Base-by-base conservation (phyloP, 2,888 invertebrate genomes). In the Tachystola acroxantha region DNA sequence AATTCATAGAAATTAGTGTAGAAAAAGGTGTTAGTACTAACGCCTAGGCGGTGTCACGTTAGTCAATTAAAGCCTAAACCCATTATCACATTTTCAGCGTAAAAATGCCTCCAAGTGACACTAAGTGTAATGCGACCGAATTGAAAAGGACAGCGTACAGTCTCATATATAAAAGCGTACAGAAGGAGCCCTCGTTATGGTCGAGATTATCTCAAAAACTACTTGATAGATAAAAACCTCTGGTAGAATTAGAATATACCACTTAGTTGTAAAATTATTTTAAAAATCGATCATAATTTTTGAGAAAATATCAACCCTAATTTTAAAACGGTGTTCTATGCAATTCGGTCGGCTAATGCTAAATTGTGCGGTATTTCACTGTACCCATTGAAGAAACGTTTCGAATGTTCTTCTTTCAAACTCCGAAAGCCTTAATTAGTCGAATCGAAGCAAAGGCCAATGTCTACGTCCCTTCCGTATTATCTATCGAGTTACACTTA, bases 21-120 rank as follows among this genome's bases (percentile, higher is more conserved):
- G 3, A 16, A 16, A 16, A 16, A 16, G 16, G 16, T 16, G 16
- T 6, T 16, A 4, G 16, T 6, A 16, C 16, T 16, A 16, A 16
- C 16, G 6, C 6, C 6, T 16, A 16, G 6, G 16, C 16, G 16
- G 16, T 16, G 16, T 16, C 6, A 11, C 6, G 10, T 20, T 49
- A 53, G 75, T 76, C 77, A 82, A 81, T 80, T 80, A 81, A 68
- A 77, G 80, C 75, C 80, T 80, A 79, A 81, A 80, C 72, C 81
- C 79, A 58, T 57, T 74, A 72, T 72, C 68, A 76, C 76, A 75
- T 73, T 70, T 64, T 60, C 57, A 57, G 62, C 55, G 55, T 72
- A 61, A 57, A 73, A 71, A 36, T 40, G 36, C 40, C 12, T 40
- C 40, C 40, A 40, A 41, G 48, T 45, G 40, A 48, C 42, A 33